phyloP scores from a whole-genome alignment of 2,888 invertebrate genomes.

The Drosophila maculinotata region DNA sequence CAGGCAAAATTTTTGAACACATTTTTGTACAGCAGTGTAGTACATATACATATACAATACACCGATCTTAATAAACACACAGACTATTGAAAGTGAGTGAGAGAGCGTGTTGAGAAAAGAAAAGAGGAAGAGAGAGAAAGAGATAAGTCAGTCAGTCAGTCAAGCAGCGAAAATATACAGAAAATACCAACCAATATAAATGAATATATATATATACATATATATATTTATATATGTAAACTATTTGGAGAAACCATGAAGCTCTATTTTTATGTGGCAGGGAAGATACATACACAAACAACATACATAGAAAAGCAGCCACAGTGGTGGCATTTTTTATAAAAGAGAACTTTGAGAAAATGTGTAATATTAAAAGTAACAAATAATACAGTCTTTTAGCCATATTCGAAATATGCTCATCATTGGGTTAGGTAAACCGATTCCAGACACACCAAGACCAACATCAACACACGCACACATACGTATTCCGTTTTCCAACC shows the following conservation, averaged over 20 bases:
- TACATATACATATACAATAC: constrained; percentile 43
- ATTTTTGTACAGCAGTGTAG: constrained; percentile 65
- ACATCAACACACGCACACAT: constrained; percentile 31
- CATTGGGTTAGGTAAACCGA: constrained; percentile 33
- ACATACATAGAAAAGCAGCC: constrained; percentile 24
- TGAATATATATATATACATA: constrained; percentile 45
- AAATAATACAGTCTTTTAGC: constrained; percentile 48
- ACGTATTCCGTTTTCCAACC: constrained; percentile 55
- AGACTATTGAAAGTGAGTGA: constrained; percentile 57
- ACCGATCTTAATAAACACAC: constrained; percentile 59
- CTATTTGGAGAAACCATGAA: constrained; percentile 73
- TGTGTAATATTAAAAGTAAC: constrained; percentile 45
- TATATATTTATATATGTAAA: constrained; percentile 75
- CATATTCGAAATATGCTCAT: constrained; percentile 57
- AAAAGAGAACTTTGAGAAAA: constrained; percentile 47
- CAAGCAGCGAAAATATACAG: constrained; percentile 54
- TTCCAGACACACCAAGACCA: constrained; percentile 23
- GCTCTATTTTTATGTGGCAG: constrained; percentile 76
- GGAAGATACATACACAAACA: constrained; percentile 36
- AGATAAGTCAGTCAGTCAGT: constrained; percentile 33
- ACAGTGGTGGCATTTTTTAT: constrained; percentile 54
- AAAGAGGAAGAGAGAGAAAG: constrained; percentile 35
- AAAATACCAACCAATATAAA: constrained; percentile 67
- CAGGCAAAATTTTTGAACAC: constrained; percentile 73
- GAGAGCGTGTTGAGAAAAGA: constrained; percentile 40